Evolutionary conservation across 2,113 vertebrate genomes (phyloP).

Genomic region (Panthera leo): DNA sequence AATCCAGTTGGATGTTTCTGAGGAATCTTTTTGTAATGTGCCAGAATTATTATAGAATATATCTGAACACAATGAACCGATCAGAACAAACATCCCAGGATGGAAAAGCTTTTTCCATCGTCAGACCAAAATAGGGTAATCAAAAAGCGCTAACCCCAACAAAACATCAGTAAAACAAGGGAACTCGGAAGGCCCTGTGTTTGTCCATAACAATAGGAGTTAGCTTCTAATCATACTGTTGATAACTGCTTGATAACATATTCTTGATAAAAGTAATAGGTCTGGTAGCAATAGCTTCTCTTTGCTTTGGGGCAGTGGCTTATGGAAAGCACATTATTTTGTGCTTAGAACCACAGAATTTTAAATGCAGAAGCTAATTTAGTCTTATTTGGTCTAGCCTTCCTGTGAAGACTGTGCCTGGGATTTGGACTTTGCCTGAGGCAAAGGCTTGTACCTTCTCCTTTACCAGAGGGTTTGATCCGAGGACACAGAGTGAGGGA

Average conservation of each 20-base stretch:
- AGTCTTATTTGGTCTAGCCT: not conserved
- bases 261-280: not conserved
- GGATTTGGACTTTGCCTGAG: not conserved
- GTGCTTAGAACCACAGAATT: not conserved
- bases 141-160: not conserved
- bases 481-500: not conserved
- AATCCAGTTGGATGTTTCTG: not conserved
- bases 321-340: not conserved
- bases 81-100: not conserved
- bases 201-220: not conserved
- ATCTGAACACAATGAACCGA: not conserved
- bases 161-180: not conserved
- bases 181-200: not conserved
- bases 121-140: not conserved
- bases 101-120: not conserved
- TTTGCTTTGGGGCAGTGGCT: not conserved
- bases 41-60: not conserved
- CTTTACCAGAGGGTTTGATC: not conserved
- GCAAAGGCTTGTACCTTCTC: not conserved
- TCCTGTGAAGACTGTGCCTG: not conserved
- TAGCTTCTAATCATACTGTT: not conserved
- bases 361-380: not conserved
- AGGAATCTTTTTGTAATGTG: constrained; percentile 1
- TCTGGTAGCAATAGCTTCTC: not conserved
- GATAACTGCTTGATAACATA: not conserved